These are phyloP conservation scores for Conus canariensis DNA, from an alignment of 2,888 invertebrate species.

Conservation along the genomic window DNA sequence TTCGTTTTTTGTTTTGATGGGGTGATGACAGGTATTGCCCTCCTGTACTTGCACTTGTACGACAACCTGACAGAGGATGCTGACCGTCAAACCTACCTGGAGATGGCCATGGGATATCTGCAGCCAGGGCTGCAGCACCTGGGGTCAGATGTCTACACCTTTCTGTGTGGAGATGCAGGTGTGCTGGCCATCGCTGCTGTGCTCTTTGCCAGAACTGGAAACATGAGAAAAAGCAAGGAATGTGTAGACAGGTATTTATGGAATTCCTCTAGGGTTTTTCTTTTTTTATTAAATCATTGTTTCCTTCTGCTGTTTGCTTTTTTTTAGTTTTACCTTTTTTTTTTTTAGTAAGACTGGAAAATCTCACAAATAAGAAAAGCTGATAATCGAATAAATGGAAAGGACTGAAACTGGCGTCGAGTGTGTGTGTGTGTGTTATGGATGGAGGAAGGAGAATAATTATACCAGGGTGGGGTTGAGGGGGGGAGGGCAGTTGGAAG, in stretches of 20 bases:
- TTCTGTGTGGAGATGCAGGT: conserved; percentile 86
- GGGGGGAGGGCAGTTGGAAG: too few species aligned
- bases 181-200: conserved; percentile 84
- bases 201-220: conserved; percentile 82
- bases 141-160: conserved; percentile 82
- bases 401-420: too few species aligned
- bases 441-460: too few species aligned
- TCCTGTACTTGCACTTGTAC: conserved; percentile 83
- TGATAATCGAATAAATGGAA: not conserved
- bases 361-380: not conserved
- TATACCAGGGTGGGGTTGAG: too few species aligned
- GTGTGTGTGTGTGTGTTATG: too few species aligned
- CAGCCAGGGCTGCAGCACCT: conserved; percentile 75
- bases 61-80: conserved; percentile 44
- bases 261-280: not conserved
- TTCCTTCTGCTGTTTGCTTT: not conserved
- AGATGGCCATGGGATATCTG: conserved; percentile 76
- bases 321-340: not conserved
- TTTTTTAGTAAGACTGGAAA: not conserved
- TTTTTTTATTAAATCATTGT: not conserved
- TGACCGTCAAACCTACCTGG: conserved; percentile 69
- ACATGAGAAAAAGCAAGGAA: conserved; percentile 80
- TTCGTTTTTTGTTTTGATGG: not conserved
- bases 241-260: conserved; percentile 64
- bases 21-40: conserved; percentile 82